Base-by-base conservation (phyloP, 2,113 vertebrate species). In the Mastomys coucha region DNA sequence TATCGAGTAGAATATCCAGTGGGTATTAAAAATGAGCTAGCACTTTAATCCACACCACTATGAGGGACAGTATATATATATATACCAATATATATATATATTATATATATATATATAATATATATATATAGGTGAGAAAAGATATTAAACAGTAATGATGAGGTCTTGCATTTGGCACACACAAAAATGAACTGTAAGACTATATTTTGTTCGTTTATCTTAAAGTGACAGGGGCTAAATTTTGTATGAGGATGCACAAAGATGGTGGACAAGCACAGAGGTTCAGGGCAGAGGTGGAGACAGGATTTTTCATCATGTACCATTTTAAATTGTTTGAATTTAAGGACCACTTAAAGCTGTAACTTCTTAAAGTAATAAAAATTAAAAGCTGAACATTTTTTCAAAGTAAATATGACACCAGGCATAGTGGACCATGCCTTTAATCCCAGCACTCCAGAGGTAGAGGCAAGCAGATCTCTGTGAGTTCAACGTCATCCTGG, bases 111-210 rank as follows among this genome's bases (percentile, higher is more conserved):
- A n/a, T n/a, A n/a, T n/a, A n/a, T n/a, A n/a, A n/a, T n/a, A n/a
- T n/a, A n/a, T n/a, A n/a, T n/a, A n/a, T 95, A 96, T 53, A 88
- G 80, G 19, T 72, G 75, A 39, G 63, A 88, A 88, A 92, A 95
- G 26, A 63, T 65, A 3, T 7, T 17, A 65, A 92, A 49, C 2
- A 87, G 45, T 67, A 9, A 75, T 7, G 67, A 17, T 60, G 80
- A 53, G 6, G 36, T n/a, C 9, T 39, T 78, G 33, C 5, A 0
- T 88, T 94, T 88, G 84, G 65, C 72, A 49, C 58, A 84, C n/a
- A 17, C 51, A 36, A 78, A 70, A 95, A 7, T 31, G 19, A 45
- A 96, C 75, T 51, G 6, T 49, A 53, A 95, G 87, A 94, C 70
- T 86, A n/a, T 53, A 33, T 51, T 89, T 96, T 53, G 93, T 67